Evolutionary conservation across 2,888 invertebrate species (phyloP), one percentile per base, ranked within the genome.

Genomic region (Petrolisthes manimaculis): DNA sequence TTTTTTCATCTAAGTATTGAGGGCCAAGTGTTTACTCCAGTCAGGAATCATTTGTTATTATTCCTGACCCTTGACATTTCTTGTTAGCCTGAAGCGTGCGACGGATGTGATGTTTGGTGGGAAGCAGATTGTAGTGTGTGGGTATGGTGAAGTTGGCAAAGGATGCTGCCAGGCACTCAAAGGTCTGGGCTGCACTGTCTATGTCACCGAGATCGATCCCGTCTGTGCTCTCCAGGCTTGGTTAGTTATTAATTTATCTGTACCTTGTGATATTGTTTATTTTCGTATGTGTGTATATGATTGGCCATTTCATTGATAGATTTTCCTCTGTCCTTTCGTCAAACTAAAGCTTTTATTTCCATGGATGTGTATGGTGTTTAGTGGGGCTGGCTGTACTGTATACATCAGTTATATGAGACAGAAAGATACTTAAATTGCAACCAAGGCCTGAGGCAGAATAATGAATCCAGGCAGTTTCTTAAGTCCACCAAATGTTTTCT

Each of bases 51-150:
- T 9, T 69, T 18, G 5, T 18, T 69, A 12, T 69, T 12, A 21
- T 51, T 79, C 79, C 14, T 8, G 37, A 37, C n/a, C 37, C 51
- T 4, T 14, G 14, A 37, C 79, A 18, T 6, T 3, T 37, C 24
- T 4, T 37, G 6, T 1, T 92, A 96, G 96, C 84, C 93, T 97
- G 90, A 97, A 97, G 93, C 95, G 97, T 90, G 97, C 97, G 67
- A 97, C 97, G 5, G 99, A 99, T 92, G 95, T 98, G 14, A 99
- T 99, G 99, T 98, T 99, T 93, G 98, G 98, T 21, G 99, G 99
- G 0, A 98, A 99, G 93, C 98, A 98, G 94, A 97, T 98, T 0
- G 96, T 97, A 0, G 96, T 99, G 75, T 98, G 98, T 93, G 99
- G 99, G 0, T 99, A 98, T 93, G 99, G 99, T 1, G 98, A 99